Percentiles rank a stretch among this genome's conserved stretches.
phyloP scores from a whole-genome alignment of 1,140 invertebrate species.

The Drosophila ercepeae region DNA sequence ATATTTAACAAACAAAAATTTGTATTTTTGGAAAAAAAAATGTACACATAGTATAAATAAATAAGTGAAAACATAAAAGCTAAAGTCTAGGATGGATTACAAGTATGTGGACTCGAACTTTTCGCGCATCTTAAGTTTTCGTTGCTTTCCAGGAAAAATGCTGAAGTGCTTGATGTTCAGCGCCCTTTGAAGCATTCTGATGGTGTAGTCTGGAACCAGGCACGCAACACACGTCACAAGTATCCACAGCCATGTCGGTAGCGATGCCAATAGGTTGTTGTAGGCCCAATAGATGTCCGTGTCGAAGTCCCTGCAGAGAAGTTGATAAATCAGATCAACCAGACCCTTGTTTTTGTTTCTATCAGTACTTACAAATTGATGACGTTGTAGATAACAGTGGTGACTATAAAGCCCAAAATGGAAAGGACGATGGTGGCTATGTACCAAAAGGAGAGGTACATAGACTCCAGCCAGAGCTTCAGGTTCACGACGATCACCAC shows the following conservation, averaged over 20 bases:
- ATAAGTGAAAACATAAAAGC: slow-evolving; percentile 56
- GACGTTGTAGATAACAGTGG: slow-evolving; percentile 86
- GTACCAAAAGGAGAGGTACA: slow-evolving; percentile 87
- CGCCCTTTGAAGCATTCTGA: slow-evolving; percentile 66
- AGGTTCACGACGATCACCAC: slow-evolving; percentile 85
- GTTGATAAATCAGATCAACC: background rate
- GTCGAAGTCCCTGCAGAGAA: slow-evolving; percentile 84
- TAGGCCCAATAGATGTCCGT: slow-evolving; percentile 88
- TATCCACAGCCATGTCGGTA: slow-evolving; percentile 87
- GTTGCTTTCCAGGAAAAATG: slow-evolving; percentile 70
- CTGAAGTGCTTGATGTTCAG: slow-evolving; percentile 65
- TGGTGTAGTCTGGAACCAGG: slow-evolving; percentile 86
- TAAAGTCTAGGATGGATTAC: slow-evolving; percentile 38
- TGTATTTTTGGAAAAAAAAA: slow-evolving; percentile 46
- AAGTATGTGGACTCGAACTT: slow-evolving; percentile 69
- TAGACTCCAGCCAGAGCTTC: slow-evolving; percentile 87
- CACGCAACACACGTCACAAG: slow-evolving; percentile 85
- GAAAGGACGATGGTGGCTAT: slow-evolving; percentile 86
- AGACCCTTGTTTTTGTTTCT: background rate
- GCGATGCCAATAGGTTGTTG: slow-evolving; percentile 85
- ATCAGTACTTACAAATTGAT: slow-evolving; percentile 85
- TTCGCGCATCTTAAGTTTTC: slow-evolving; percentile 61
- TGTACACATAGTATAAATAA: slow-evolving; percentile 57
- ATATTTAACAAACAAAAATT: slow-evolving; percentile 46
- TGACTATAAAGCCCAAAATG: slow-evolving; percentile 86